A percentile compares a stretch with the other conserved stretches of the same genome.
These are phyloP conservation scores for Acipenser oxyrinchus DNA, from an alignment of 2,797 vertebrate genomes.

Conservation along the genomic window DNA sequence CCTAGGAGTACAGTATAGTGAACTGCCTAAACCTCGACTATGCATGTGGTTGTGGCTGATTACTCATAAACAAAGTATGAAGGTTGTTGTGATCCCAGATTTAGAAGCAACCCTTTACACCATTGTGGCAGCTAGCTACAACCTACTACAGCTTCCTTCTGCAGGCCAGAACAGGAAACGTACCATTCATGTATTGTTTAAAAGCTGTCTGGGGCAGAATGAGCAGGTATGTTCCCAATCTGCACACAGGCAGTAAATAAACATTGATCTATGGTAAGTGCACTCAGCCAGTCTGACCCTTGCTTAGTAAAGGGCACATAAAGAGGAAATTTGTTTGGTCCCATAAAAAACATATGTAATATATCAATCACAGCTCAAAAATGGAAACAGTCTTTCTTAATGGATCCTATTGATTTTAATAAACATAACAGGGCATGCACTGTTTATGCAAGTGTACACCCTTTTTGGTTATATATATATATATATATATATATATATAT, in stretches of 20 bases:
- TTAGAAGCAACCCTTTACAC: not conserved
- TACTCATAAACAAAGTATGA: no score
- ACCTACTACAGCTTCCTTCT: not conserved
- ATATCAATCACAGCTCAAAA: constrained; percentile 72
- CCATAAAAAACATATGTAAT: constrained; percentile 61
- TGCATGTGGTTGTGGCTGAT: no score
- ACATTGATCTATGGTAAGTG: constrained; percentile 60
- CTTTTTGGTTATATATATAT: no score
- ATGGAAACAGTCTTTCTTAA: constrained; percentile 57
- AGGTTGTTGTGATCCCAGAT: not conserved
- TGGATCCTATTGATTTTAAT: constrained; percentile 71
- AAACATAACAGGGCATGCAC: constrained; percentile 33
- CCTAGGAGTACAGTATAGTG: no score
- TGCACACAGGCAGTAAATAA: constrained; percentile 74
- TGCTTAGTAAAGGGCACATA: constrained; percentile 51
- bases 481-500: no score
- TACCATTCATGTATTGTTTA: constrained; percentile 58
- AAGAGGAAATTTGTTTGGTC: constrained; percentile 74
- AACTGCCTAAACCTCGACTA: no score
- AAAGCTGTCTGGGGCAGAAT: constrained; percentile 63
- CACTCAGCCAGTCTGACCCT: constrained; percentile 56
- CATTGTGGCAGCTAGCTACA: not conserved
- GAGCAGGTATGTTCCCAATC: constrained; percentile 69
- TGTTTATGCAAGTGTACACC: no score
- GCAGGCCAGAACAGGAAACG: constrained; percentile 55